A percentile compares a stretch with the other conserved stretches of the same genome.
Evolutionary conservation across 2,888 invertebrate species (phyloP).

Genomic region (Microplitis deprimator): DNA sequence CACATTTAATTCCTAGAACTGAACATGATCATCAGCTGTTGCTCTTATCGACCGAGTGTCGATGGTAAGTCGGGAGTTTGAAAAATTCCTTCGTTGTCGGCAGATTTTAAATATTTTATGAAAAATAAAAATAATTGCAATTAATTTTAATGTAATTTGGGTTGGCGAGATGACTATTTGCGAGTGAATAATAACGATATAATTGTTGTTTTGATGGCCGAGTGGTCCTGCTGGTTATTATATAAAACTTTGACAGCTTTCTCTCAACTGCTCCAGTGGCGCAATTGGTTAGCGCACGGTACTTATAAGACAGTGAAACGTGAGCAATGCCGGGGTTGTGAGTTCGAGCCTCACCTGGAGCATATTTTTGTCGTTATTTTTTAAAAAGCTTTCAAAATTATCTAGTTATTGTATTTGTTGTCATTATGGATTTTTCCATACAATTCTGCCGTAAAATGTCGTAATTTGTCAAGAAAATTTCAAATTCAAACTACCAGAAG

Average conservation of each 20-base stretch:
- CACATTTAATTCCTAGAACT: background rate
- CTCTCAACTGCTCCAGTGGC: constrained; percentile 86
- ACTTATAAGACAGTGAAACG: constrained; percentile 97
- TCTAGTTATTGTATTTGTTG: background rate
- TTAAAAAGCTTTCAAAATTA: background rate
- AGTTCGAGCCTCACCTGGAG: constrained; percentile 99
- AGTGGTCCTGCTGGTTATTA: background rate
- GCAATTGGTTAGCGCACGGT: constrained; percentile 99
- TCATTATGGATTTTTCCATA: background rate
- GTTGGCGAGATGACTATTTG: background rate
- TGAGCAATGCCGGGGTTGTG: constrained; percentile 99
- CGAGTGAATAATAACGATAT: background rate
- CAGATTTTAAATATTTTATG: background rate
- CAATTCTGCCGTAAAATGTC: background rate
- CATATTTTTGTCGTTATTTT: constrained; percentile 73
- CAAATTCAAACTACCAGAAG: too few species aligned
- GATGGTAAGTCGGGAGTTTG: background rate
- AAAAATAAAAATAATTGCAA: background rate
- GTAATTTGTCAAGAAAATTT: too few species aligned
- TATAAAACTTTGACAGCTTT: background rate
- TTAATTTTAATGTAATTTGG: background rate
- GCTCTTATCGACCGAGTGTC: background rate
- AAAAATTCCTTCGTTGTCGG: background rate
- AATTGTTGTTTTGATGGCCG: background rate
- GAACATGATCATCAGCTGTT: background rate